Evolutionary conservation across 2,888 invertebrate genomes (phyloP).

Genomic region (Buathra laborator): DNA sequence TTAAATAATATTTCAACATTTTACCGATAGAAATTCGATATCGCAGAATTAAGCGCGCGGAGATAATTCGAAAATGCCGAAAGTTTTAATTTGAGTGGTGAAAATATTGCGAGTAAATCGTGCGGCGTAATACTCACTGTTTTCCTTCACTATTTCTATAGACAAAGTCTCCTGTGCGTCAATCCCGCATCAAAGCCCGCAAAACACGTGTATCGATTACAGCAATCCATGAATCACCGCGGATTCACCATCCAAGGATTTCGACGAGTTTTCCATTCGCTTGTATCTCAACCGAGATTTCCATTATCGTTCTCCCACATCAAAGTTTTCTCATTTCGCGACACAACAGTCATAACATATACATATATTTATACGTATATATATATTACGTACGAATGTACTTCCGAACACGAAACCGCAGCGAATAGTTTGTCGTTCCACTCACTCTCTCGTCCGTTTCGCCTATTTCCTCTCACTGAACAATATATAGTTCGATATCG

Average conservation of each 20-base stretch:
- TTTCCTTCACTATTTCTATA: not conserved
- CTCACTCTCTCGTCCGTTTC: not conserved
- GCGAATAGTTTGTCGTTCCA: slow-evolving; percentile 33
- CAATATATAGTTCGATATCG: slow-evolving; percentile 39
- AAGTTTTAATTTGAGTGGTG: not conserved
- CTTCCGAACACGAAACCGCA: not conserved
- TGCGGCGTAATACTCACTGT: not conserved
- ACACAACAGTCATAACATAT: slow-evolving; percentile 1
- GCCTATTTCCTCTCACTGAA: slow-evolving; percentile 4
- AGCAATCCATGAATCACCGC: slow-evolving; percentile 32
- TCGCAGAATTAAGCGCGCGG: not conserved
- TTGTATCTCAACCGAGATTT: slow-evolving; percentile 10
- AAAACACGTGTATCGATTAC: slow-evolving; percentile 32
- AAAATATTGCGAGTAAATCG: not conserved
- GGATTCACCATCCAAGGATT: slow-evolving; percentile 19
- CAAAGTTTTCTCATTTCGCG: slow-evolving; percentile 38
- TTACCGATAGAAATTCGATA: not conserved
- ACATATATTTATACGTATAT: not conserved
- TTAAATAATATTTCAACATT: not conserved
- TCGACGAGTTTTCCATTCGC: slow-evolving; percentile 5
- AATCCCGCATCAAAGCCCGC: not conserved
- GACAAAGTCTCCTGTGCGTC: slow-evolving; percentile 3
- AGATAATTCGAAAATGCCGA: not conserved
- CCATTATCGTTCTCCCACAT: slow-evolving; percentile 35
- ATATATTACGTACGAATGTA: not conserved